Evolutionary conservation across 1,140 invertebrate species (phyloP), one percentile per base, ranked within the genome.

Genomic region (Scaptomyza graminum): DNA sequence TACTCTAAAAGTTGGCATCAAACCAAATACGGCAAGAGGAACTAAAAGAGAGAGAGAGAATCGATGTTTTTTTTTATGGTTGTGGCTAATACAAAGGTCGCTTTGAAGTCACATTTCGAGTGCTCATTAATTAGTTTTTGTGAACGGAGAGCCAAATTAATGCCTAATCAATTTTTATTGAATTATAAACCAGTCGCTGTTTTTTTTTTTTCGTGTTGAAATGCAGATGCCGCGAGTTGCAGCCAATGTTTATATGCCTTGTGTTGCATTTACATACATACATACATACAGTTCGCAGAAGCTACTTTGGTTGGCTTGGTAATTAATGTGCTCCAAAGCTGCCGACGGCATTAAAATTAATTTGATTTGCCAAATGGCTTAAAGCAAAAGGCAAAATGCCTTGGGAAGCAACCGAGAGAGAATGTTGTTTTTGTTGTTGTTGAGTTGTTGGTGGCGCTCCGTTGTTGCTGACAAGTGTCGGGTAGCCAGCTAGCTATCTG

Each of bases 131-230:
- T 88, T 88, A 88, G 76, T 66, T 41, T 41, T 41, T 57, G 79
- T 61, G 76, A 89, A 34, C 62, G 68, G 76, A 41, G 12, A 41
- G 4, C 37, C 84, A 88, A 88, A 88, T 88, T 89, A 88, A 88
- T 89, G 83, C 84, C 79, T 76, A 89, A 89, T 88, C 84, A 88
- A 88, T 79, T 88, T 88, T 88, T 88, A 88, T 88, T 88, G 83
- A 87, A 88, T 89, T 84, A 79, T 88, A 88, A 88, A 89, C 83
- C 79, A 83, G 71, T 79, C 80, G 72, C 65, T 25, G 34, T 9
- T 11, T 9, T 37, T 37, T 2, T 43, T 39, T 3, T 39, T 41
- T 5, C n/a, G 34, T 31, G 41, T 8, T 31, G 59, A 56, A 39
- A 52, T 62, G 57, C 47, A 66, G 56, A 49, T 61, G 70, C 49